Base-by-base conservation (phyloP, 2,797 vertebrate species). In the Sebastes taczanowskii region DNA sequence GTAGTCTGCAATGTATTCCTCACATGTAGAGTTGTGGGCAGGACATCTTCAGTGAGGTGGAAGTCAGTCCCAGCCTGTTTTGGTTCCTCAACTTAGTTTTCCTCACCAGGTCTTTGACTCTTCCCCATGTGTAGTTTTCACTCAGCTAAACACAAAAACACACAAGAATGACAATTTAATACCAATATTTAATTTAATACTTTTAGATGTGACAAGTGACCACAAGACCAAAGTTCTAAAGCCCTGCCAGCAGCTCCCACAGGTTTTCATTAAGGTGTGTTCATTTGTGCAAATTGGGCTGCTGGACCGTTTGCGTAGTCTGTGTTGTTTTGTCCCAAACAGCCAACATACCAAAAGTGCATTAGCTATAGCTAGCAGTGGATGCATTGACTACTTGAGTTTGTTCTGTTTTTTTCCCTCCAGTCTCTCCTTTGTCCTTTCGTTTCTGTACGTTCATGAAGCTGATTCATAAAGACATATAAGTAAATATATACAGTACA, bases 21-120 rank as follows among this genome's bases (percentile, higher is more conserved):
- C 90, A 97, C 97, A 95, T 95, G 87, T 97, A 97, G 56, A 97
- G 67, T 80, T 97, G 96, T 30, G 97, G 97, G 80, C 97, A 98
- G n/a, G 97, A 98, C 86, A 95, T 96, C 92, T 97, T 97, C 64
- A 98, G 91, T n/a, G 96, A 94, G 32, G 89, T 58, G 0, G 95
- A 95, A 13, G 91, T 94, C 69, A 95, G 81, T 30, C 93, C 95
- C 80, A 97, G 80, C 58, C 93, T 93, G 89, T 85, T 96, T 75
- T 95, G 95, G 78, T 95, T 96, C 77, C 90, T 95, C 74, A 95
- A 8, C 58, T 95, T 94, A 2, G 94, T 96, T 86, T 93, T 97
- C 83, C 92, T 96, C 85, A 97, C 89, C 64, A 97, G 87, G 61
- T 97, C 96, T 82, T 94, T 97, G 83, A 97, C 94, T 82, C 92